Conservation (phyloP, 2,113 vertebrate species). For the Haemorhous mexicanus region DNA sequence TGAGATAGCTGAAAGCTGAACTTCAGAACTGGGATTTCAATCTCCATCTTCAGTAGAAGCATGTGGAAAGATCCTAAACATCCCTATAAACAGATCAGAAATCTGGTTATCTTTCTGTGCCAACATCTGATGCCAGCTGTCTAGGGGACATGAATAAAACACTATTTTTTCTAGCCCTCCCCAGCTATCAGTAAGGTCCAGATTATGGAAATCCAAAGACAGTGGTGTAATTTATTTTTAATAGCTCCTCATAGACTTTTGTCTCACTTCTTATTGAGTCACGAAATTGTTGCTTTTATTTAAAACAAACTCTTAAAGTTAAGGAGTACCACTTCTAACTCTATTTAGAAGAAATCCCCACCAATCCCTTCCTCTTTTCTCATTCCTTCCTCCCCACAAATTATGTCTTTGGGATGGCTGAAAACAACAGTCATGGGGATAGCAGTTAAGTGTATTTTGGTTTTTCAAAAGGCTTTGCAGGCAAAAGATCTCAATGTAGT, state of each 20-base stretch:
- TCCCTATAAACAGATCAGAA: neutral
- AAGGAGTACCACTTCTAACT: neutral
- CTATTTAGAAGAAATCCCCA: neutral
- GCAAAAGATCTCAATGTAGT: neutral
- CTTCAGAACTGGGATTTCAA: neutral
- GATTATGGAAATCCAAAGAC: neutral
- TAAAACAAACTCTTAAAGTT: neutral
- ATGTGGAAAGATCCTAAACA: neutral
- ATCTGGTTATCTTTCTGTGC: neutral
- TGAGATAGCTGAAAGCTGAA: neutral
- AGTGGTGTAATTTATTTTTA: neutral
- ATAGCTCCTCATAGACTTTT: neutral
- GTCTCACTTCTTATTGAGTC: neutral
- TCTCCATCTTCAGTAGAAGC: neutral
- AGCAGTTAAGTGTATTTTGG: neutral
- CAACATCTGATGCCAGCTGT: neutral
- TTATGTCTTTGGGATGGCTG: neutral
- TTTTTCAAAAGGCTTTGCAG: neutral
- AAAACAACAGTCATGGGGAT: neutral
- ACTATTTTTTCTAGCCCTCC: neutral
- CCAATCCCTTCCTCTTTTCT: neutral
- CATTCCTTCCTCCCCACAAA: neutral
- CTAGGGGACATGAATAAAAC: neutral
- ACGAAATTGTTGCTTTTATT: neutral
- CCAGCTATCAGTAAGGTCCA: neutral